Percentiles rank a stretch among this genome's conserved stretches.
Conservation (phyloP, 1,140 invertebrate genomes). For the Meloidogyne floridensis region DNA sequence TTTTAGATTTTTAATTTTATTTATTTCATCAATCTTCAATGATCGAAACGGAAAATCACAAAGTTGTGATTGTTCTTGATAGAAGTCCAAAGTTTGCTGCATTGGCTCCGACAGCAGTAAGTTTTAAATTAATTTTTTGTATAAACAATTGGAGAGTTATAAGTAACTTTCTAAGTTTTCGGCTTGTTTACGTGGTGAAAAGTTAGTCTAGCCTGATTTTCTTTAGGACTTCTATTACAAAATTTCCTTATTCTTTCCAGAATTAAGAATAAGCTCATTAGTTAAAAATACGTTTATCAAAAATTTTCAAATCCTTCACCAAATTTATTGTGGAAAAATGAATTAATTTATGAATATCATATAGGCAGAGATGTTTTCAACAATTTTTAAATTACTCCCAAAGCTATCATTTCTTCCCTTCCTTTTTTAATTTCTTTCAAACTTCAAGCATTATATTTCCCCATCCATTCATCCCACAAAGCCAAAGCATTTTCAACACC, state of each 20-base stretch:
- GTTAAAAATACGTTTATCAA: no score
- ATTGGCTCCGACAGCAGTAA: conserved; percentile 12
- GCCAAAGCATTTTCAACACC: conserved; percentile 31
- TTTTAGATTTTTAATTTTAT: conserved; percentile 18
- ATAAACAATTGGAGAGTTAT: no score
- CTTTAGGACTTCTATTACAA: no score
- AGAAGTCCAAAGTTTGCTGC: conserved; percentile 43
- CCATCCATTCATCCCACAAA: conserved; percentile 55
- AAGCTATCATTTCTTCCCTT: neutral
- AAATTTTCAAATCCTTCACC: no score
- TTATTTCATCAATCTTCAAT: conserved; percentile 34
- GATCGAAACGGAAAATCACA: conserved; percentile 33
- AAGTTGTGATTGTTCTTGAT: conserved; percentile 39
- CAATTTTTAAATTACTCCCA: neutral
- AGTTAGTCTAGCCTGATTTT: no score
- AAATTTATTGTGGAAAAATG: neutral
- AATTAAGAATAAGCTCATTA: no score
- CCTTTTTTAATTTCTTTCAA: neutral
- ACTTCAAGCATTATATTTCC: conserved; percentile 46
- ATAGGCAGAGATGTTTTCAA: neutral
- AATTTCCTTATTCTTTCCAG: no score
- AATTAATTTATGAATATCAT: neutral
- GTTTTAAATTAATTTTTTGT: neutral
- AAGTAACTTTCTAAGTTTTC: no score
- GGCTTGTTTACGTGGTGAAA: no score